Base-by-base conservation (phyloP, 1,140 invertebrate species). In the Oedothorax gibbosus region DNA sequence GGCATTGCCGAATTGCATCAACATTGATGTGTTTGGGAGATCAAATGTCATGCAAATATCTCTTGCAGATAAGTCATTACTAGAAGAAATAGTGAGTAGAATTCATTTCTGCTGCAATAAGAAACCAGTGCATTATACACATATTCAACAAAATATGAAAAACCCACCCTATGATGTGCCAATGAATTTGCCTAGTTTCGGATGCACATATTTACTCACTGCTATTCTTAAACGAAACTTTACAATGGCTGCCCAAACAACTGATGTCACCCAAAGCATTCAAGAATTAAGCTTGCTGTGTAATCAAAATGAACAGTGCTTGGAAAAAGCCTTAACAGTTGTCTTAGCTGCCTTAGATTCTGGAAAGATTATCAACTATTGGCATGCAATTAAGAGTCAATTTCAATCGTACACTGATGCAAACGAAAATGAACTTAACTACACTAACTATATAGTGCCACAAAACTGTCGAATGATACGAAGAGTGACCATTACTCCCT, bases 401-500 rank as follows among this genome's bases (percentile, higher is more conserved):
- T 82, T 18, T 20, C n/a, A 78, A 2, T 79, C 62, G n/a, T 77
- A 82, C 56, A 6, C 14, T 35, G 2, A 50, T 8, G 18, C 35
- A 8, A 68, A 77, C 15, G 18, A 12, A 7, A 79, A 82, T 20
- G 68, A 76, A 10, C 60, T 76, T 4, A 60, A 88, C 54, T 73
- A 86, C 68, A 72, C 86, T 35, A 85, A 88, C 21, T 82, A 87
- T 69, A 85, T 88, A 11, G 83, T 88, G 14, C 87, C 87, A 0
- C 53, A 82, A 18, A 85, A 78, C 35, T 62, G 54, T 51, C 11
- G 49, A 15, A 7, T 66, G 12, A 85, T 87, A n/a, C 85, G 86
- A 7, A 18, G 73, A 35, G 85, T 89, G 14, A 88, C 89, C 15
- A 56, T 89, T 6, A 88, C 88, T 18, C 88, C 88, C 9, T 87